phyloP scores from a whole-genome alignment of 2,888 invertebrate species.

The Eilema depressum region DNA sequence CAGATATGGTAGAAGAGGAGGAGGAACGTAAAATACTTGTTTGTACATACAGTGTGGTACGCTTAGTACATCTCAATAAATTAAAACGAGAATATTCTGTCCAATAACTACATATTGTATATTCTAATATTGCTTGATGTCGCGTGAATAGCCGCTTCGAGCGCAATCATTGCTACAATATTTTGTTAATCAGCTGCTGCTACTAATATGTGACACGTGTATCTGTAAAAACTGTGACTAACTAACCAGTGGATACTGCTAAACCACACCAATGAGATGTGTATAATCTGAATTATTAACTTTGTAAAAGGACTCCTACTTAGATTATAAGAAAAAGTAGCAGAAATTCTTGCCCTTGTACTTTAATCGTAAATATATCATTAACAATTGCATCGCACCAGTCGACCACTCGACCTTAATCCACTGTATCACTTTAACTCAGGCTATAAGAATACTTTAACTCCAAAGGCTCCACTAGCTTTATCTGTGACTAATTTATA shows the following conservation, averaged over 20 bases:
- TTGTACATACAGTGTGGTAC: neutral
- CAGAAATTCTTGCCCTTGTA: constrained; percentile 22
- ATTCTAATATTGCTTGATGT: neutral
- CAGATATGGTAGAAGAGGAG: neutral
- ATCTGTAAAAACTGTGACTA: neutral
- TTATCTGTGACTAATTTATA: neutral
- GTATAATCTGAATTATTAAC: neutral
- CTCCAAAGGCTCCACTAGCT: neutral
- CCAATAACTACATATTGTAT: neutral
- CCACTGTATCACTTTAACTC: neutral
- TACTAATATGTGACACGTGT: constrained; percentile 1
- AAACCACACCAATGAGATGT: neutral
- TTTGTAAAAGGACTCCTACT: constrained; percentile 8
- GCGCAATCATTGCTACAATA: neutral
- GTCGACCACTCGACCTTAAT: neutral
- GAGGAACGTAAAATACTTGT: neutral
- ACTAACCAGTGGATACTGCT: neutral
- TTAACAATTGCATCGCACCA: constrained; percentile 19
- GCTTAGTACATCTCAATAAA: neutral
- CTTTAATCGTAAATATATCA: constrained; percentile 11
- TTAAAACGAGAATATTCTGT: neutral
- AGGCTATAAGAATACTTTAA: no score
- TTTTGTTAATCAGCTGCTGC: neutral
- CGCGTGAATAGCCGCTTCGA: neutral
- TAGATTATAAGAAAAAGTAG: constrained; percentile 6